Percentiles rank a stretch among this genome's conserved stretches.
Conservation (phyloP, 2,113 vertebrate species). For the Procavia capensis region DNA sequence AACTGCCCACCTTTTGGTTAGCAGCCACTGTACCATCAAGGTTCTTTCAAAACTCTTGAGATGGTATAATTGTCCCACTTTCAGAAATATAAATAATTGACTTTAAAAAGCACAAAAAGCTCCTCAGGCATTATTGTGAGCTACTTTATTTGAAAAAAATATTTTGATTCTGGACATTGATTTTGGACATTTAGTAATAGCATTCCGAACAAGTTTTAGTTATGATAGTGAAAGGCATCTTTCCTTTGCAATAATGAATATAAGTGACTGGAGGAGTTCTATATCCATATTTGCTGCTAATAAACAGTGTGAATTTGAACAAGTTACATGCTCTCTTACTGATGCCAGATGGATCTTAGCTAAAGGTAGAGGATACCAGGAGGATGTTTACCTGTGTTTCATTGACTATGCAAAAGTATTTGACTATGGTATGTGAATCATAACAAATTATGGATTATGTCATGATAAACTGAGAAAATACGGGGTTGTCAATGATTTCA, state of each 20-base stretch:
- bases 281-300: background rate
- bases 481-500: no score
- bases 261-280: background rate
- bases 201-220: background rate
- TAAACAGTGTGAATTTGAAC: background rate
- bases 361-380: no score
- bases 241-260: background rate
- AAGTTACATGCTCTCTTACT: background rate
- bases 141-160: constrained; percentile 2
- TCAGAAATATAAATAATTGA: background rate
- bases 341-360: no score
- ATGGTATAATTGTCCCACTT: background rate
- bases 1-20: no score
- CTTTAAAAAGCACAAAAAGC: constrained; percentile 24
- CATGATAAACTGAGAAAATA: no score
- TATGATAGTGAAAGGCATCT: background rate
- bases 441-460: no score
- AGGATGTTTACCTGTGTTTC: no score
- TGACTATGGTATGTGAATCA: no score
- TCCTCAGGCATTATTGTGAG: background rate
- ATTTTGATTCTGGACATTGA: background rate
- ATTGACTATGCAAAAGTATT: no score
- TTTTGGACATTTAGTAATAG: background rate
- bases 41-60: background rate
- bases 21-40: no score